Evolutionary conservation across 2,888 invertebrate species (phyloP).

Genomic region (Abscondita cerata): DNA sequence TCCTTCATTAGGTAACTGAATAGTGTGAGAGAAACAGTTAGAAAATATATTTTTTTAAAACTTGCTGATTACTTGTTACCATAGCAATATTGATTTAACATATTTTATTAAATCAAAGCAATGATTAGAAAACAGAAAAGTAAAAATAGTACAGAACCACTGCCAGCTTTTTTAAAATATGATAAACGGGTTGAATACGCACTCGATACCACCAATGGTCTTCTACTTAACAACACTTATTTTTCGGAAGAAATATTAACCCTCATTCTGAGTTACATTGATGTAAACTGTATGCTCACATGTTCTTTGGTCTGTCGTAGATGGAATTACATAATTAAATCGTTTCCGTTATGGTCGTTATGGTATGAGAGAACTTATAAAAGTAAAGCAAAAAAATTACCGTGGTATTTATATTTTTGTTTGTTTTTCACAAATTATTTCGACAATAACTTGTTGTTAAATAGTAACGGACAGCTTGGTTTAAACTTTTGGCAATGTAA

Average conservation of each 20-base stretch:
- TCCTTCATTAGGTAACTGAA: too few relatives aligned
- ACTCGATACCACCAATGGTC: constrained; percentile 17
- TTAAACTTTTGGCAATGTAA: constrained; percentile 51
- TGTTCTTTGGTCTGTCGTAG: constrained; percentile 57
- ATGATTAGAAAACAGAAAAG: constrained; percentile 34
- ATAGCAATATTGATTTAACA: too few relatives aligned
- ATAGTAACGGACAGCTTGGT: constrained; percentile 55
- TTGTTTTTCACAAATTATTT: constrained; percentile 55
- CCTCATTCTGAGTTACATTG: constrained; percentile 50
- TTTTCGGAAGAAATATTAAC: constrained; percentile 57
- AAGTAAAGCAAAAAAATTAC: constrained; percentile 41
- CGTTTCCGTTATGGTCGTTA: constrained; percentile 24
- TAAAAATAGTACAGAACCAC: too few relatives aligned
- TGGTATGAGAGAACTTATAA: constrained; percentile 22
- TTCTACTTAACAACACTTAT: constrained; percentile 39
- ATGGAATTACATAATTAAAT: constrained; percentile 55
- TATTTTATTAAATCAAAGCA: constrained; percentile 21
- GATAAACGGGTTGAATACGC: background rate
- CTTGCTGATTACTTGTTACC: too few relatives aligned
- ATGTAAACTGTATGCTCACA: constrained; percentile 49
- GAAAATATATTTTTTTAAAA: too few relatives aligned
- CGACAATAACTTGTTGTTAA: constrained; percentile 56
- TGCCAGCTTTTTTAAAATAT: too few relatives aligned
- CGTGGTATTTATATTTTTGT: constrained; percentile 51
- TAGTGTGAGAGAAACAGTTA: too few relatives aligned